phyloP scores from a whole-genome alignment of 2,888 invertebrate species.

The Biston betularia region DNA sequence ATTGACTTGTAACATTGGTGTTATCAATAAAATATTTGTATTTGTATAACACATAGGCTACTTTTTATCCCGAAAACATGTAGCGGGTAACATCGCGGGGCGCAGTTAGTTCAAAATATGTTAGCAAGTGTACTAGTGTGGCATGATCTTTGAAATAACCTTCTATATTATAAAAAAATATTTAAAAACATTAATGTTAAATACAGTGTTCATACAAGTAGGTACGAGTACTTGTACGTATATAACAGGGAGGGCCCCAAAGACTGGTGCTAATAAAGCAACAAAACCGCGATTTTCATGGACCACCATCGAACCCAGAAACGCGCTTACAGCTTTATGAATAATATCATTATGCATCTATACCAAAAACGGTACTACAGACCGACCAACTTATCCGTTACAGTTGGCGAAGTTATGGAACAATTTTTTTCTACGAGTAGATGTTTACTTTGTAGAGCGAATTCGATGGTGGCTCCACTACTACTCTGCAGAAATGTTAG shows the following conservation, averaged over 20 bases:
- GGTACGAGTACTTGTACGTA: too few species aligned
- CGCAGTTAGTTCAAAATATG: too few species aligned
- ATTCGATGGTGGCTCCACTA: constrained; percentile 1
- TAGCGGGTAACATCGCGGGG: too few species aligned
- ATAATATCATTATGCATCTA: constrained; percentile 24
- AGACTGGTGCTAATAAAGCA: background rate
- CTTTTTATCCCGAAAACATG: too few species aligned
- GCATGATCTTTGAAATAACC: too few species aligned
- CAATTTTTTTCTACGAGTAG: background rate
- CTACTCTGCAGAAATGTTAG: background rate
- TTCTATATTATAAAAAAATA: too few species aligned
- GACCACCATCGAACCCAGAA: constrained; percentile 20
- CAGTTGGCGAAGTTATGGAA: background rate
- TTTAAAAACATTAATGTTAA: too few species aligned
- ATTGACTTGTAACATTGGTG: too few species aligned
- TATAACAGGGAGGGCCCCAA: background rate
- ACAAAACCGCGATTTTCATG: constrained; percentile 23
- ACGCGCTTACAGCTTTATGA: constrained; percentile 22
- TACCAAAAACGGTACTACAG: background rate
- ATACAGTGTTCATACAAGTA: too few species aligned
- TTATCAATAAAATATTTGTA: too few species aligned
- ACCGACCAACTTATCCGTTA: constrained; percentile 2
- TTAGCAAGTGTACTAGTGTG: too few species aligned
- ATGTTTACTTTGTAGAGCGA: background rate
- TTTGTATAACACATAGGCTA: too few species aligned